These are phyloP conservation scores for Quiscalus mexicanus DNA, from an alignment of 2,113 vertebrate species.

Conservation along the genomic window DNA sequence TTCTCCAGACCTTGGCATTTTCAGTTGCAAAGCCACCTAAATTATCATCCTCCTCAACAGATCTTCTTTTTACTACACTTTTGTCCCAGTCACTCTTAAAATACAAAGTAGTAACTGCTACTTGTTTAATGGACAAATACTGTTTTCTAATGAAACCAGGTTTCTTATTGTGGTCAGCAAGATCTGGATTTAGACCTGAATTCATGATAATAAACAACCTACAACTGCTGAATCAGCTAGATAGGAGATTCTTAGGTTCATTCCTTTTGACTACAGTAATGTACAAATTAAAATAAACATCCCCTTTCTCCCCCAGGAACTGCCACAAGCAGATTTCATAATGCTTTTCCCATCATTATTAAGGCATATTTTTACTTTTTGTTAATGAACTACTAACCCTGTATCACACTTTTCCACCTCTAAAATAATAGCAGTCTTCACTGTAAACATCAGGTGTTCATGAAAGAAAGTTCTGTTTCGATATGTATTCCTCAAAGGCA, in stretches of 20 bases:
- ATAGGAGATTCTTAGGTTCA: fast-evolving
- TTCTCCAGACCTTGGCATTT: neutral
- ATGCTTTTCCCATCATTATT: neutral
- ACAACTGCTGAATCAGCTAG: neutral
- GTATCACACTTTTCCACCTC: neutral
- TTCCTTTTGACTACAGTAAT: neutral
- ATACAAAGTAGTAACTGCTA: too few species aligned
- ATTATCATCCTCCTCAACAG: neutral
- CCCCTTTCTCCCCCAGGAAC: neutral
- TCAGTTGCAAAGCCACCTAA: neutral
- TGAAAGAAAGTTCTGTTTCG: neutral
- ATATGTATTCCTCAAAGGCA: neutral
- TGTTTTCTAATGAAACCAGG: neutral
- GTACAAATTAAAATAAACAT: neutral
- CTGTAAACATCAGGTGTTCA: neutral
- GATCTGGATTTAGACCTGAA: neutral
- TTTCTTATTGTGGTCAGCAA: neutral
- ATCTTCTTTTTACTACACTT: neutral
- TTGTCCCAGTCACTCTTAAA: neutral
- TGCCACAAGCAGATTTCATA: neutral
- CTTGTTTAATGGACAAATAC: neutral
- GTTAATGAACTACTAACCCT: neutral
- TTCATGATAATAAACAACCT: neutral
- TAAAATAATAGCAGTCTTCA: neutral
- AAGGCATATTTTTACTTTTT: neutral